Percentiles rank a stretch among this genome's conserved stretches.
phyloP scores from a whole-genome alignment of 2,113 vertebrate genomes.

The Tetraodon nigroviridis region DNA sequence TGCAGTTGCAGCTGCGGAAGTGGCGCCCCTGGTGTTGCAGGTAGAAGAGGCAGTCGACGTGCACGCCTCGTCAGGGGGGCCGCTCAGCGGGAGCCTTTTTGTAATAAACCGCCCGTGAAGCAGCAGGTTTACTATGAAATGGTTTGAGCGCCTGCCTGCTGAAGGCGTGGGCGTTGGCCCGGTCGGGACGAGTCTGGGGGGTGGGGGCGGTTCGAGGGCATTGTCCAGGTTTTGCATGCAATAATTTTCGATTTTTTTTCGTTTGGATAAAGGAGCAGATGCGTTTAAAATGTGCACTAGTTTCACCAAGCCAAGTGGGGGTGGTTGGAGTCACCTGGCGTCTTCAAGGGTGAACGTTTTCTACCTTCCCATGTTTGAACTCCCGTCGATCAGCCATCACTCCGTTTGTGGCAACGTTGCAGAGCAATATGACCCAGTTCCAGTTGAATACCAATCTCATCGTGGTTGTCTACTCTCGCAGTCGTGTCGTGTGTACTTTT shows the following conservation, averaged over 20 bases:
- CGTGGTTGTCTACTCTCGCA: slow-evolving; percentile 62
- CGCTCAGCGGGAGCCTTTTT: slow-evolving; percentile 72
- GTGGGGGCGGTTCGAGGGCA: slow-evolving; percentile 3
- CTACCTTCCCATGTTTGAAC: slow-evolving; percentile 21
- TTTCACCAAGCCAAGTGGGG: slow-evolving; percentile 22
- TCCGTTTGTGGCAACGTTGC: slow-evolving; percentile 56
- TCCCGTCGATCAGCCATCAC: slow-evolving; percentile 20
- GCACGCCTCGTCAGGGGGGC: slow-evolving; percentile 69
- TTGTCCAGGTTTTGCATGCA: slow-evolving; percentile 56
- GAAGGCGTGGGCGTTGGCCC: slow-evolving; percentile 58
- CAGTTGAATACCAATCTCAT: slow-evolving; percentile 66
- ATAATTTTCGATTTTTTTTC: slow-evolving; percentile 36
- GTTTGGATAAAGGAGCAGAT: slow-evolving; percentile 3
- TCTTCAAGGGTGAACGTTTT: slow-evolving; percentile 18
- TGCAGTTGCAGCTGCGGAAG: slow-evolving; percentile 56
- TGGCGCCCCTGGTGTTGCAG: slow-evolving; percentile 25
- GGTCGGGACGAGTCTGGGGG: neutral
- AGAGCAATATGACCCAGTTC: slow-evolving; percentile 73
- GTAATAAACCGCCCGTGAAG: slow-evolving; percentile 81
- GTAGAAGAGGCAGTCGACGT: slow-evolving; percentile 18
- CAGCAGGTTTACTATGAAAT: slow-evolving; percentile 80
- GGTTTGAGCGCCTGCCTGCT: slow-evolving; percentile 76
- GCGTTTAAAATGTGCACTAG: slow-evolving; percentile 40
- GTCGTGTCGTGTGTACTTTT: slow-evolving; percentile 56
- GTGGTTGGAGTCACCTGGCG: slow-evolving; percentile 26